Evolutionary conservation across 1,140 invertebrate species (phyloP).

Genomic region (Lepidurus arcticus): DNA sequence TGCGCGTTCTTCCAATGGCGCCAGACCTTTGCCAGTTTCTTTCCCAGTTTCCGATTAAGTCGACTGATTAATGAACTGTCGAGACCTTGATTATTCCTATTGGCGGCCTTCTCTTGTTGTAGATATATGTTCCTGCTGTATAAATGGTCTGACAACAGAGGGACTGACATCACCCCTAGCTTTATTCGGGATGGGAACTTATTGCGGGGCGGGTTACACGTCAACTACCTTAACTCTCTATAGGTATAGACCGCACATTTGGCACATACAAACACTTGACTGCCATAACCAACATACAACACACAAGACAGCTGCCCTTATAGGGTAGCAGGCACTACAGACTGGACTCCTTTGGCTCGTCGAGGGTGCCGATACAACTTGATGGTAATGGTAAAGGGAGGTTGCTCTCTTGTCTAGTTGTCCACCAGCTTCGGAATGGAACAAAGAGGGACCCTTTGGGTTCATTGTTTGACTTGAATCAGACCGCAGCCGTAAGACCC

Average conservation of each 20-base stretch:
- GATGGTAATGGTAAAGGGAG: not conserved
- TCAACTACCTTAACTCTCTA: not conserved
- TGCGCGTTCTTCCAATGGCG: not conserved
- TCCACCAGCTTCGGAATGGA: conserved; percentile 11
- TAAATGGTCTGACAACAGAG: conserved; percentile 10
- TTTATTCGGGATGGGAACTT: not conserved
- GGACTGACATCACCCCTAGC: not conserved
- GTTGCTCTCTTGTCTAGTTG: conserved; percentile 9
- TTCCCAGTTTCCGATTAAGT: conserved; percentile 3
- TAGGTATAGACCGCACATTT: not conserved
- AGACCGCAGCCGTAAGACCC: not conserved
- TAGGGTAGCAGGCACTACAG: not conserved
- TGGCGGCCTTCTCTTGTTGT: conserved; percentile 9
- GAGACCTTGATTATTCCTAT: conserved; percentile 22
- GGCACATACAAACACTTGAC: conserved; percentile 1
- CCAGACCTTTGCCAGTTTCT: not conserved
- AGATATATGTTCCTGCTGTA: not conserved
- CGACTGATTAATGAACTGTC: conserved; percentile 19
- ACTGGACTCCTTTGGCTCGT: not conserved
- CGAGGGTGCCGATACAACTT: not conserved
- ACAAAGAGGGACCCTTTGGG: not conserved
- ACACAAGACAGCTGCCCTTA: not conserved
- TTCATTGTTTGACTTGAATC: conserved; percentile 10
- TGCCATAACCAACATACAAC: conserved; percentile 14
- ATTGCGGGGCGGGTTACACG: not conserved